Percentiles rank a stretch among this genome's conserved stretches.
Evolutionary conservation across 2,888 invertebrate genomes (phyloP).

Genomic region (Noctua janthina): DNA sequence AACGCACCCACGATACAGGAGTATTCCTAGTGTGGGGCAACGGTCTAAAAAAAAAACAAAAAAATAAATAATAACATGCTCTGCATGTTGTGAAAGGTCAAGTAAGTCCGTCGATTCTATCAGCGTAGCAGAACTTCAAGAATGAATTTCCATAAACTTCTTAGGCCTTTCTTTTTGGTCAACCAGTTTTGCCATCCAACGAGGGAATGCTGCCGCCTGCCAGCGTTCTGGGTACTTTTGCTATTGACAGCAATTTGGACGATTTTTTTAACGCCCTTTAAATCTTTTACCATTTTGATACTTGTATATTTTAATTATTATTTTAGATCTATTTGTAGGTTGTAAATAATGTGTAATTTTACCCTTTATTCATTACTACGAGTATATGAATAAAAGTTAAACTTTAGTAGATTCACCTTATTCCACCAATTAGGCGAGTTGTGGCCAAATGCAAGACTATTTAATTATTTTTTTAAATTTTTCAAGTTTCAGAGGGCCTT

Average conservation of each 20-base stretch:
- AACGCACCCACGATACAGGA: no score
- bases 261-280: not conserved
- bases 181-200: not conserved
- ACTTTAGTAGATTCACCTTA: not conserved
- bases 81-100: not conserved
- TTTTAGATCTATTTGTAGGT: not conserved
- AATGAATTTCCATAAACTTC: not conserved
- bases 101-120: not conserved
- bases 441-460: no score
- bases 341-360: not conserved
- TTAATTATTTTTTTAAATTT: no score
- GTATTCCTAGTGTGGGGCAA: no score
- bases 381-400: not conserved
- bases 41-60: no score
- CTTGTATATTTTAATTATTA: not conserved
- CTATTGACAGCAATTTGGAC: not conserved
- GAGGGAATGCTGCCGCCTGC: not conserved
- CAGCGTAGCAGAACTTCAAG: not conserved
- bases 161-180: not conserved
- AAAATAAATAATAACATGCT: no score
- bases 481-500: not conserved
- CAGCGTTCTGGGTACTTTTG: not conserved
- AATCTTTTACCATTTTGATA: not conserved
- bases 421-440: not conserved
- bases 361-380: no score